Conservation (phyloP, 2,888 invertebrate species). For the Lasius platythorax region DNA sequence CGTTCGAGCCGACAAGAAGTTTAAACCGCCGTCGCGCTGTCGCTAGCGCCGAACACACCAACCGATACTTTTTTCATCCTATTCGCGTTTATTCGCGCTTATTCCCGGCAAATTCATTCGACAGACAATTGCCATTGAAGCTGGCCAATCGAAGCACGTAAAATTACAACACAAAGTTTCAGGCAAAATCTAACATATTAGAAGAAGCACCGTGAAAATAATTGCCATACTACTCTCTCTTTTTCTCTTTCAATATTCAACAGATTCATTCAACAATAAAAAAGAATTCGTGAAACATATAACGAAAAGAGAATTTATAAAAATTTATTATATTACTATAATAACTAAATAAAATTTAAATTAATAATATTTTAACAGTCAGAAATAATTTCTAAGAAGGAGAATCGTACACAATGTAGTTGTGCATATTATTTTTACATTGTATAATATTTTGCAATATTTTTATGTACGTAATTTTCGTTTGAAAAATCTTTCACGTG, state of each 20-base stretch:
- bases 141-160: background rate
- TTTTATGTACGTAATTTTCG: background rate
- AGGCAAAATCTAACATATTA: background rate
- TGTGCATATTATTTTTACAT: background rate
- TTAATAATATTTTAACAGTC: background rate
- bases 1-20: conserved; percentile 52
- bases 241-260: background rate
- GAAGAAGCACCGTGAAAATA: conserved; percentile 6
- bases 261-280: background rate
- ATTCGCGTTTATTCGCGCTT: background rate
- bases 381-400: background rate
- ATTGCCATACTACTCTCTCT: background rate
- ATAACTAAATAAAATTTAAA: background rate
- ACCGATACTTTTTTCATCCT: conserved; percentile 23
- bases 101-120: background rate
- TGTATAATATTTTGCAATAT: background rate
- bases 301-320: background rate
- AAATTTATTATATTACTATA: background rate
- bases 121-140: background rate
- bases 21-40: conserved; percentile 35
- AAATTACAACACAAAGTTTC: background rate
- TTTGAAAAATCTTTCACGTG: background rate
- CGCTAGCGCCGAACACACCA: conserved; percentile 23
- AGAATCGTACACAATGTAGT: background rate
- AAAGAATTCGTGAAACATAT: background rate